phyloP scores from a whole-genome alignment of 2,797 vertebrate genomes.

The Margarornis squamiger region DNA sequence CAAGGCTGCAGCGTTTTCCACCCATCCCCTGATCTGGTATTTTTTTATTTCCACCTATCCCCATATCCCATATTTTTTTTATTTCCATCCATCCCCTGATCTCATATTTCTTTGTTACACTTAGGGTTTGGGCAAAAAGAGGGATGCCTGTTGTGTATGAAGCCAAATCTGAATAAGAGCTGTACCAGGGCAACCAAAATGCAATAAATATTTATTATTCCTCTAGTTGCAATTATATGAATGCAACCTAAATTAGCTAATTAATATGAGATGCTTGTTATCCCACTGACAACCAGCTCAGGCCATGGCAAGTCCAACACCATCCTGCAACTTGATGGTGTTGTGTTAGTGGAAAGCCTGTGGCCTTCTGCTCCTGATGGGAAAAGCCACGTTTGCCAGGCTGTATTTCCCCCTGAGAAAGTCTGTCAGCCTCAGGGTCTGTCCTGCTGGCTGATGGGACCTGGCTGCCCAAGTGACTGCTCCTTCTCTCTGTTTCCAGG shows the following conservation, averaged over 20 bases:
- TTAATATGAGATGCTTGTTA: neutral
- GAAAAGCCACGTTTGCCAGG: neutral
- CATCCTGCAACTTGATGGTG: neutral
- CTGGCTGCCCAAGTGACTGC: neutral
- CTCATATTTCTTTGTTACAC: neutral
- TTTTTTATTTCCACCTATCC: neutral
- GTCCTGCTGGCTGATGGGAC: neutral
- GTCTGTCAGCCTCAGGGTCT: accelerated
- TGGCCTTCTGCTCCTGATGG: neutral
- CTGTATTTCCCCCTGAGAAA: neutral
- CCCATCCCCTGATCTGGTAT: no score
- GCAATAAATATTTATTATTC: neutral
- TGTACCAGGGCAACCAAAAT: neutral
- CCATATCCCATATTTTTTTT: neutral
- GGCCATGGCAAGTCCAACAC: neutral
- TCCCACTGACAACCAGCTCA: neutral
- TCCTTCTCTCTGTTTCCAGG: constrained; percentile 66
- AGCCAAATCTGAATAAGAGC: neutral
- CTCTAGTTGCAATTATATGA: neutral
- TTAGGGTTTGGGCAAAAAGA: neutral
- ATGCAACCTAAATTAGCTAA: neutral
- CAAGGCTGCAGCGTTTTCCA: neutral
- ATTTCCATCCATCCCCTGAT: neutral
- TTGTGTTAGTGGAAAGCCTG: neutral
- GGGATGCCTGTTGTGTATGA: accelerated